Conservation (phyloP, 2,113 vertebrate genomes). For the Corapipo altera region DNA sequence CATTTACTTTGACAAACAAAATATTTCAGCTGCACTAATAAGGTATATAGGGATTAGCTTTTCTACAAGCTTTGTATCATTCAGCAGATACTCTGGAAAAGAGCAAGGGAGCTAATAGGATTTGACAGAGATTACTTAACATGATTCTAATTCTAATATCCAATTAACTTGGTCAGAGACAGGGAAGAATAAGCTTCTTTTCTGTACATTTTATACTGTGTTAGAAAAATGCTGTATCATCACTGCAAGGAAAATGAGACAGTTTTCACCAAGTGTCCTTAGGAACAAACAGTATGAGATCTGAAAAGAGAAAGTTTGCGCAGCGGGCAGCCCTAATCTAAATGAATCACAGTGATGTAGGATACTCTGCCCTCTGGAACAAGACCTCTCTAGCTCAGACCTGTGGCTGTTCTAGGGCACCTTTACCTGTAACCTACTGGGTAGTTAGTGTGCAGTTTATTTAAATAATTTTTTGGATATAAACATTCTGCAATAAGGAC, state of each 20-base stretch:
- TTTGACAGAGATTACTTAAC: conserved; percentile 13
- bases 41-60: background rate
- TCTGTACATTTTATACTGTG: background rate
- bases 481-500: background rate
- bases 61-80: background rate
- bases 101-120: conserved; percentile 7
- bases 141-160: background rate
- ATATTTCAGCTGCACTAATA: background rate
- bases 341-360: background rate
- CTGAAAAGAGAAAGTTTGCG: background rate
- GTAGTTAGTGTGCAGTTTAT: background rate
- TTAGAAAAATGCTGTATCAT: background rate
- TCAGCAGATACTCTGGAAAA: background rate
- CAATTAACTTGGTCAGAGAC: background rate
- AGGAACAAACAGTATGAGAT: background rate
- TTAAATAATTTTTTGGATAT: background rate
- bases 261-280: background rate
- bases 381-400: background rate
- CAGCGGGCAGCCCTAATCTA: background rate
- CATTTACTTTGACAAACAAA: background rate
- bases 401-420: background rate
- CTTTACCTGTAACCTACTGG: background rate
- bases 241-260: background rate
- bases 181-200: conserved; percentile 5
- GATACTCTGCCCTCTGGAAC: background rate